Base-by-base conservation (phyloP, 92 coral and sea anemone species). In the Porites cylindrica region DNA sequence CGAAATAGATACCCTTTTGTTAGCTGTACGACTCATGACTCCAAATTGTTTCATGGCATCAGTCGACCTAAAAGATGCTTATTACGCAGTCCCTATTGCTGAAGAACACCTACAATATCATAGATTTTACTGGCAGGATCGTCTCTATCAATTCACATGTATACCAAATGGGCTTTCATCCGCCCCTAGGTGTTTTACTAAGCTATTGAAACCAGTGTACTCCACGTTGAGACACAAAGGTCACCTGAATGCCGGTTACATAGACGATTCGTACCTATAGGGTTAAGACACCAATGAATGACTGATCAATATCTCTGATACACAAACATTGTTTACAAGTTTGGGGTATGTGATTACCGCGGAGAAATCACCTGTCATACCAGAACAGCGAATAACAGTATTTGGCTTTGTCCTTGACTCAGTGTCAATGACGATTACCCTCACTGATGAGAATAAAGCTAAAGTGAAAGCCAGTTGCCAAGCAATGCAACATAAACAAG, bases 21-120 rank as follows among this genome's bases (percentile, higher is more conserved):
- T 89, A 20, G 80, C 85, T 43, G 62, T 83, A 51, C 24, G 70
- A 64, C 17, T 91, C 69, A 88, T 91, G 61, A 88, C 80, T 68
- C 89, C 53, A 43, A 82, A 91, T 26, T 88, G 89, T 69, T 88
- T 76, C n/a, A 90, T 85, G 93, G 93, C 90, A 70, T 90, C 87
- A 20, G 56, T 85, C 11, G 93, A 90, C 87, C 78, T 73, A 10
- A 90, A 84, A 67, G 89, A 84, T 78, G 82, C 92, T 1, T 89
- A 78, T 29, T 84, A 89, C 80, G 1, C 56, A 54, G 85, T 87
- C 51, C 91, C 94, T 18, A 77, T 91, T 56, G 89, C 91, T 56
- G 51, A 50, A 10, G 85, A 88, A 80, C 85, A 91, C 73, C 73
- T 79, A 24, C 72, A 84, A 73, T 88, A 76, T 24, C 43, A 82